Evolutionary conservation across 2,113 vertebrate genomes (phyloP).

Genomic region (Phocoena sinus): DNA sequence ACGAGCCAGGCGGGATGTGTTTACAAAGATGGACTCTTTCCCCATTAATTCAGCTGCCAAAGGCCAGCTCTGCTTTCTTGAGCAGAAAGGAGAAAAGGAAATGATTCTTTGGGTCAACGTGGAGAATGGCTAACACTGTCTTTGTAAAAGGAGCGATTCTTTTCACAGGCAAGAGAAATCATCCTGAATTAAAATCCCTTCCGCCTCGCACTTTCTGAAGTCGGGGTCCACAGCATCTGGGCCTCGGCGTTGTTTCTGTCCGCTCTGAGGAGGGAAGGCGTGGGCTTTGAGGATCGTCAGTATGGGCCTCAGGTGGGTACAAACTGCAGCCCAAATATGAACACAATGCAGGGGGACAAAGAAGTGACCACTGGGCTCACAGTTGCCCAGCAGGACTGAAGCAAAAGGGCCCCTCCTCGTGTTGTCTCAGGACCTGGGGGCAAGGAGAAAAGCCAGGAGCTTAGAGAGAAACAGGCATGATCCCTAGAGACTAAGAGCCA

Average conservation of each 20-base stretch:
- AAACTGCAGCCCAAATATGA: not conserved
- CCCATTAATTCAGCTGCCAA: not conserved
- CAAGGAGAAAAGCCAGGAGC: not conserved
- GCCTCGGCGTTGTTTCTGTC: not conserved
- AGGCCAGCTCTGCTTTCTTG: not conserved
- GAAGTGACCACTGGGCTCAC: not conserved
- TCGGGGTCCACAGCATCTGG: accelerated
- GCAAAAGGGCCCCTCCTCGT: not conserved
- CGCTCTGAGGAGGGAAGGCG: not conserved
- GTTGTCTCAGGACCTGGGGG: not conserved
- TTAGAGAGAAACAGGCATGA: not conserved
- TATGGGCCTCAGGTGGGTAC: accelerated
- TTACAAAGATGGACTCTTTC: not conserved
- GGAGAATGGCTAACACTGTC: not conserved
- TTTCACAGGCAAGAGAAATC: not conserved
- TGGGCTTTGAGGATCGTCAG: accelerated
- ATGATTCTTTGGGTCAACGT: accelerated
- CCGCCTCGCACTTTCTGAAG: too few relatives aligned
- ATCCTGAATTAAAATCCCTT: not conserved
- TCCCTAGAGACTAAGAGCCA: not conserved
- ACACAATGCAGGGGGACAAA: not conserved
- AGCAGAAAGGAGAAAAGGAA: too few relatives aligned
- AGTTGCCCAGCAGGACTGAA: accelerated
- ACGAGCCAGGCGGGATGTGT: too few relatives aligned
- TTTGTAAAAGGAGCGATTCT: not conserved